Conservation (phyloP, 2,113 vertebrate species). For the Chrysemys picta region DNA sequence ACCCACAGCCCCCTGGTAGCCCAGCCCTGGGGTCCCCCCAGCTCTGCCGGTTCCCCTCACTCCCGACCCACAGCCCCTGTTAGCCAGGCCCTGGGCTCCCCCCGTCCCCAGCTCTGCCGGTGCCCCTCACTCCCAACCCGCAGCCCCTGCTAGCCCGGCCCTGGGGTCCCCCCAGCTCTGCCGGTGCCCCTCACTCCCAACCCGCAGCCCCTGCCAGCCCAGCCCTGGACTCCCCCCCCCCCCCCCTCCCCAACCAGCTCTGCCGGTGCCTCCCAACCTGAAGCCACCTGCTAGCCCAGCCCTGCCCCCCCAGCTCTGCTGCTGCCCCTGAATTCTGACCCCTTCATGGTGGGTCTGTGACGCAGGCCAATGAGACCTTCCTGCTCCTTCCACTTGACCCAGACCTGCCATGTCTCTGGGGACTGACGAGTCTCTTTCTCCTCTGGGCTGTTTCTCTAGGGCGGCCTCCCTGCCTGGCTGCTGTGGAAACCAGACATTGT, state of each 20-base stretch:
- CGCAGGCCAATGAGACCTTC: not conserved
- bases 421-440: not conserved
- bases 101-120: not conserved
- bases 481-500: constrained; percentile 87
- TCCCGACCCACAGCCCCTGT: too few species aligned
- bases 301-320: not conserved
- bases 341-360: not conserved
- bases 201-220: too few species aligned
- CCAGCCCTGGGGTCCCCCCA: too few species aligned
- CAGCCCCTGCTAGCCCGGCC: not conserved
- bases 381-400: not conserved
- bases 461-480: constrained; percentile 95
- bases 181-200: not conserved
- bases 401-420: not conserved
- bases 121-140: too few species aligned
- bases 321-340: not conserved
- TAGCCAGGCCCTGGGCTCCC: too few species aligned
- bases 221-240: too few species aligned
- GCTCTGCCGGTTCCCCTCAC: too few species aligned
- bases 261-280: too few species aligned
- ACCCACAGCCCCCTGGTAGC: not conserved
- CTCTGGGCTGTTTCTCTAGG: constrained; percentile 73
- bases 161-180: not conserved
- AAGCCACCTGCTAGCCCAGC: not conserved
- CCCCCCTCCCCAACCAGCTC: too few species aligned